A percentile compares a stretch with the other conserved stretches of the same genome.
phyloP scores from a whole-genome alignment of 2,113 vertebrate genomes.

The Pterocles gutturalis region DNA sequence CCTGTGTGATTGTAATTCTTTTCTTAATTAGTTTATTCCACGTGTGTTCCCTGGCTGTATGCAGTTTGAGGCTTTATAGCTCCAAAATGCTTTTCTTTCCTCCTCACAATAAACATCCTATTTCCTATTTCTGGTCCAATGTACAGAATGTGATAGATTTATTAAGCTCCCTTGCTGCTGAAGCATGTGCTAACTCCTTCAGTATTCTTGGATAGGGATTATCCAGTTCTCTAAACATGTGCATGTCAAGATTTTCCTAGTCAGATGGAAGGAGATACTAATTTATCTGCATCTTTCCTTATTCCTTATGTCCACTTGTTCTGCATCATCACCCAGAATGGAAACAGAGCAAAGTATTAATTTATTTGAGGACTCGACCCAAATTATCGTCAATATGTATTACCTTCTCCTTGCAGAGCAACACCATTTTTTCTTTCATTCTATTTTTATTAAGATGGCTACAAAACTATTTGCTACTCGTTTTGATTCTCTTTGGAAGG shows the following conservation, averaged over 20 bases:
- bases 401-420: background rate
- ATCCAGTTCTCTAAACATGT: background rate
- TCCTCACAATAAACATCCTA: background rate
- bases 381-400: background rate
- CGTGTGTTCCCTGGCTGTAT: background rate
- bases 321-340: background rate
- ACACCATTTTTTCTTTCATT: background rate
- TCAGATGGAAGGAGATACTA: background rate
- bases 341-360: background rate
- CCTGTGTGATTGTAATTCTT: background rate
- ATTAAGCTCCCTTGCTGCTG: slow-evolving; percentile 1
- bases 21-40: background rate
- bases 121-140: slow-evolving; percentile 14
- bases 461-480: background rate
- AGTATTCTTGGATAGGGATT: background rate
- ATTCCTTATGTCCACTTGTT: background rate
- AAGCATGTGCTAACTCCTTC: background rate
- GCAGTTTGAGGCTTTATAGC: background rate
- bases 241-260: background rate
- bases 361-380: background rate
- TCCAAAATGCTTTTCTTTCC: background rate
- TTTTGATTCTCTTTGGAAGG: background rate
- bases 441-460: background rate
- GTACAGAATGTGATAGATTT: background rate
- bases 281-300: background rate